Conservation (phyloP, 2,113 vertebrate genomes). For the Puma concolor region DNA sequence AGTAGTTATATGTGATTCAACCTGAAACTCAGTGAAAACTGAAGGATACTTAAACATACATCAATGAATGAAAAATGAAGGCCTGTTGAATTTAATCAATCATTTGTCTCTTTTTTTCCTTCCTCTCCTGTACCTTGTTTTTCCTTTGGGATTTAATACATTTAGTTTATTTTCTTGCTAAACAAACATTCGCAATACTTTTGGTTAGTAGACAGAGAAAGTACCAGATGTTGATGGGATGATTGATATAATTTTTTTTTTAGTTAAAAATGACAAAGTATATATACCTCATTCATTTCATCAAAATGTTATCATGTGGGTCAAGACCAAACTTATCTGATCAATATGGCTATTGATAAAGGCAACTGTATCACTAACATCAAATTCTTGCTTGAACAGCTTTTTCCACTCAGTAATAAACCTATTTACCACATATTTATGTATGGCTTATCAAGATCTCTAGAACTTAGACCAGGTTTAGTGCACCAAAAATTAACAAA, state of each 20-base stretch:
- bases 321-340: neutral
- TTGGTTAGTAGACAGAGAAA: neutral
- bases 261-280: neutral
- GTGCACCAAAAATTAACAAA: neutral
- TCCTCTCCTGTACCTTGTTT: conserved; percentile 43
- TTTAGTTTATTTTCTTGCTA: conserved; percentile 55
- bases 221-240: neutral
- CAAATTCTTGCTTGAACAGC: neutral
- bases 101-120: conserved; percentile 37
- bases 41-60: conserved; percentile 81
- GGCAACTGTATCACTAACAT: neutral
- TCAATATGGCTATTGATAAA: neutral
- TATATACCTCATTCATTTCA: neutral
- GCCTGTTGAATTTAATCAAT: conserved; percentile 81
- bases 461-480: neutral
- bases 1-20: conserved; percentile 81
- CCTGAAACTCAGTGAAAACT: conserved; percentile 86
- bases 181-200: conserved; percentile 57
- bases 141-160: conserved; percentile 63
- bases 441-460: neutral
- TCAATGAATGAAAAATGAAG: conserved; percentile 84
- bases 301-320: neutral
- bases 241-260: neutral
- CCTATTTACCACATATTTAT: neutral
- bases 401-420: neutral